Evolutionary conservation across 2,888 invertebrate genomes (phyloP).

Genomic region (Metacarcinus magister): DNA sequence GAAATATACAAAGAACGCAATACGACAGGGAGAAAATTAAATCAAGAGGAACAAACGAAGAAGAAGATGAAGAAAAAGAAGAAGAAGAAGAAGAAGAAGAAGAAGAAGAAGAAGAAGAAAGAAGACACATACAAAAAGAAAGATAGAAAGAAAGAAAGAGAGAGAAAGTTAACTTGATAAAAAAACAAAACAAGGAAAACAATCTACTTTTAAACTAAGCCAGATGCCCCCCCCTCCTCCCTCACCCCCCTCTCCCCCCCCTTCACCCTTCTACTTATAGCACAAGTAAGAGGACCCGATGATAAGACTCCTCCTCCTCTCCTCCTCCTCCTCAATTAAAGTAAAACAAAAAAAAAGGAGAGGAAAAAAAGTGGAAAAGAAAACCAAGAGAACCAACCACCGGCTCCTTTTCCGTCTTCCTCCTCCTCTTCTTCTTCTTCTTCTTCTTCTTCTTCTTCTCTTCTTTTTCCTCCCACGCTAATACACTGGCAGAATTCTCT

Average conservation of each 20-base stretch:
- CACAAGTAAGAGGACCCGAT: neutral
- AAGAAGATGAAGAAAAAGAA: no score
- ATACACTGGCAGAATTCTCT: neutral
- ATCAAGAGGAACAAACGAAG: slow-evolving; percentile 10
- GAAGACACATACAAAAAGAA: neutral
- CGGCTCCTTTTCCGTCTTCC: no score
- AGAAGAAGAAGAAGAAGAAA: slow-evolving; percentile 26
- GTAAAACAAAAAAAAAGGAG: slow-evolving; percentile 7
- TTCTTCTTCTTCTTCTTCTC: neutral
- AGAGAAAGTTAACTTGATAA: neutral
- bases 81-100: neutral
- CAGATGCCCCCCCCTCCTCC: neutral
- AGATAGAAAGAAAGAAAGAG: neutral
- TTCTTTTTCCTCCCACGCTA: neutral
- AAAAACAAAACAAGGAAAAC: neutral
- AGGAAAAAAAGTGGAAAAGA: neutral
- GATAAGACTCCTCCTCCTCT: neutral
- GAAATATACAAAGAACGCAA: neutral
- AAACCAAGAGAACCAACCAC: neutral
- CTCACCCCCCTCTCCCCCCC: no score
- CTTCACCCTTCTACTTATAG: neutral
- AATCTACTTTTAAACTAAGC: neutral
- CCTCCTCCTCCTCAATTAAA: neutral
- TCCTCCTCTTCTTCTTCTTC: no score
- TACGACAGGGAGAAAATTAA: neutral